Percentiles rank a stretch among this genome's conserved stretches.
Conservation (phyloP, 2,797 vertebrate genomes). For the Florisuga fusca region DNA sequence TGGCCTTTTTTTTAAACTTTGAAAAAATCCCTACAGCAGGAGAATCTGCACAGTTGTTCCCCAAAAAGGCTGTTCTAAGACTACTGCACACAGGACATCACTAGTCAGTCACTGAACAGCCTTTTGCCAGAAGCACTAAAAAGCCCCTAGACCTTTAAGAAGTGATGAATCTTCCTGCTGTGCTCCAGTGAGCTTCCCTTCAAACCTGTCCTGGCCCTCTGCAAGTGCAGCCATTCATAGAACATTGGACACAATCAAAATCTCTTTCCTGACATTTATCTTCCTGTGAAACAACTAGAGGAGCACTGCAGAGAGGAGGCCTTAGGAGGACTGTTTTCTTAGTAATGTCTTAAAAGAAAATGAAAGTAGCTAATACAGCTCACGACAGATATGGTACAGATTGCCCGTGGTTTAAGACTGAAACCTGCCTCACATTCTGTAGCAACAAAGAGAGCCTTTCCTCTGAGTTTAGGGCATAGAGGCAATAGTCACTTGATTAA, state of each 20-base stretch:
- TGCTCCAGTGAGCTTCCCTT: not conserved
- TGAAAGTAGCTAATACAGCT: not conserved
- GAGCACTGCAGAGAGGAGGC: not conserved
- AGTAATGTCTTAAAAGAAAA: not conserved
- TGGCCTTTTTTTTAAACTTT: not conserved
- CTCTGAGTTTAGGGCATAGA: not conserved
- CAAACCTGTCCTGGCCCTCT: not conserved
- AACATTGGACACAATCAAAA: not conserved
- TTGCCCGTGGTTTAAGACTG: not conserved
- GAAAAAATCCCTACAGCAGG: rapidly evolving
- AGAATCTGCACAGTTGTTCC: not conserved
- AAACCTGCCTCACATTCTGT: not conserved
- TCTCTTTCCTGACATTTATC: not conserved
- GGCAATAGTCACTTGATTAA: not conserved
- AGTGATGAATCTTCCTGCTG: not conserved
- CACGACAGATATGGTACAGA: not conserved
- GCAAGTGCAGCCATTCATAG: not conserved
- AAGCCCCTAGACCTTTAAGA: not conserved
- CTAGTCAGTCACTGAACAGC: not conserved
- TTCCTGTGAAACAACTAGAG: not conserved
- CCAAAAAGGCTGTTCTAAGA: not conserved
- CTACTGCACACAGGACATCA: not conserved
- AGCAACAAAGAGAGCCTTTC: not conserved
- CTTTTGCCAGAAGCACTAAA: not conserved
- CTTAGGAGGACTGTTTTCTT: not conserved